Base-by-base conservation (phyloP, 2,888 invertebrate species). In the Microctonus brassicae region DNA sequence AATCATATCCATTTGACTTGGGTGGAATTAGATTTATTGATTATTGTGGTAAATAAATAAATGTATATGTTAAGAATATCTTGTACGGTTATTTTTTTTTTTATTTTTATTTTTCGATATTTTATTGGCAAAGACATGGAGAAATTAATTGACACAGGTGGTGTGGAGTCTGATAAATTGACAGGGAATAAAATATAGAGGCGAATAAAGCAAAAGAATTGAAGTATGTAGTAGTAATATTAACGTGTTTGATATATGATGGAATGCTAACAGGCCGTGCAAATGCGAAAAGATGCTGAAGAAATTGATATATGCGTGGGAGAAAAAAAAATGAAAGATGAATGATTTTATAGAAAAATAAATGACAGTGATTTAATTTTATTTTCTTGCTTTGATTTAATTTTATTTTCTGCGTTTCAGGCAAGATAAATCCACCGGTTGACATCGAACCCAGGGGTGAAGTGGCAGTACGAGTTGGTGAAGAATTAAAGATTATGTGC, bases 401-500 rank as follows among this genome's bases (percentile, higher is more conserved):
- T 4, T 53, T 9, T 20, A n/a, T 24, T 3, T 57, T 57, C 1
- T 57, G 2, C n/a, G 4, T 47, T 34, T 24, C 42, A 36, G 36
- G 42, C 34, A 0, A 11, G 26, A 4, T 29, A 11, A 62, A 52
- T 22, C 10, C 68, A 7, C 53, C 36, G 26, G 82, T 87, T 34
- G 82, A 83, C 61, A 85, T 86, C 70, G 77, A 80, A 13, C 86
- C 88, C 0, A 91, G 90, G 0, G 86, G 79, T 10, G 89, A 90
- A 70, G 89, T 89, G 0, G 89, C 91, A 1, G 89, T 90, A 1
- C 86, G 91, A n/a, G 88, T 90, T 0, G 91, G 91, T 0, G 90
- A 90, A 58, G 90, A 90, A 68, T 88, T 91, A 36, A 89, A 87
- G 0, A 90, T 92, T 53, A 86, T 91, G 24, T 93, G 93, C 86